phyloP scores from a whole-genome alignment of 2,888 invertebrate genomes.

The Pammene aurita region DNA sequence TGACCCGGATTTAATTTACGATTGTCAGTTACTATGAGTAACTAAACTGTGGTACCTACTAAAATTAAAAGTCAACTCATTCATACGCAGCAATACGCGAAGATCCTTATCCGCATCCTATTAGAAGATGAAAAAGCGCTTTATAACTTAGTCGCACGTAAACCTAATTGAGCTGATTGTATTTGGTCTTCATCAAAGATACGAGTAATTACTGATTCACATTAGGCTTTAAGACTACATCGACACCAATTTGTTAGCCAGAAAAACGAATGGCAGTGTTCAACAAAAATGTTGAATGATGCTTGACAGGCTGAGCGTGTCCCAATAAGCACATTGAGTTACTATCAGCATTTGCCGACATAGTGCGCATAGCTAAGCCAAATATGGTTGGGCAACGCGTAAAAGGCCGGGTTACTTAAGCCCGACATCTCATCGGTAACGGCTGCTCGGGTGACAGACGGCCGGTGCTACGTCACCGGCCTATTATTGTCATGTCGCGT shows the following conservation, averaged over 20 bases:
- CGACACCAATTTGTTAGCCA: constrained; percentile 33
- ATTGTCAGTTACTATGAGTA: constrained; percentile 39
- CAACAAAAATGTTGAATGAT: constrained; percentile 40
- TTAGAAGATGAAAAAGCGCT: constrained; percentile 35
- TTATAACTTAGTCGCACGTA: constrained; percentile 9
- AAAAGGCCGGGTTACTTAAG: constrained; percentile 50
- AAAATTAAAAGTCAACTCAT: constrained; percentile 52
- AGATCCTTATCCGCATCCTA: constrained; percentile 56
- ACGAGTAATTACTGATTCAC: constrained; percentile 18
- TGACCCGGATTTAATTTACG: constrained; percentile 50
- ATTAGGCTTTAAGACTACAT: constrained; percentile 22
- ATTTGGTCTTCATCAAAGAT: constrained; percentile 25
- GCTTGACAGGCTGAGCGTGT: constrained; percentile 25
- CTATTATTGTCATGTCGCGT: constrained; percentile 74
- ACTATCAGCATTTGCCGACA: constrained; percentile 41
- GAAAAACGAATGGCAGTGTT: constrained; percentile 31
- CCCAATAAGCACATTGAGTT: constrained; percentile 40
- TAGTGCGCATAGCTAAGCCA: constrained; percentile 45
- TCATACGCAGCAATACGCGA: constrained; percentile 35
- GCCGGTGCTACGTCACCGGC: constrained; percentile 53
- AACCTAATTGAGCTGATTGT: constrained; percentile 32
- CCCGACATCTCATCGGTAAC: constrained; percentile 7
- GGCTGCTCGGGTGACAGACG: constrained; percentile 42
- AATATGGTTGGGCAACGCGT: constrained; percentile 49
- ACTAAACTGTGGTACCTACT: constrained; percentile 44